phyloP scores from a whole-genome alignment of 1,140 invertebrate genomes.

The Zaprionus gabonicus region DNA sequence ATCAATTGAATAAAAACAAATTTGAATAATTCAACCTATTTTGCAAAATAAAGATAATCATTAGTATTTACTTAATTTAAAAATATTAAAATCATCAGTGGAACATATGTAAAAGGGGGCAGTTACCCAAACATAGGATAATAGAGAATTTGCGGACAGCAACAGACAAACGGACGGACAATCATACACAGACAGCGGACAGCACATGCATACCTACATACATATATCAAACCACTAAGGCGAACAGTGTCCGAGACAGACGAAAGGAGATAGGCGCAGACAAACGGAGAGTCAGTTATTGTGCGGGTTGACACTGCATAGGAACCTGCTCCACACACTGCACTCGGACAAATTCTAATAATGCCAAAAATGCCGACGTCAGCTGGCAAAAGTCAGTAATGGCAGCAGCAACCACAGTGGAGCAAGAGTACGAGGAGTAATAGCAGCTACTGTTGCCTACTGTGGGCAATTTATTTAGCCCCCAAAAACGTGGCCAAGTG shows the following conservation, averaged over 20 bases:
- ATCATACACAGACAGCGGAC: slow-evolving; percentile 14
- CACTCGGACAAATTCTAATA: slow-evolving; percentile 60
- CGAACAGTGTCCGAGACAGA: slow-evolving; percentile 31
- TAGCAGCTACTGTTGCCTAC: slow-evolving; percentile 25
- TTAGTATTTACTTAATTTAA: too few species aligned
- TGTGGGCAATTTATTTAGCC: slow-evolving; percentile 58
- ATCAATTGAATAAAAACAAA: too few species aligned
- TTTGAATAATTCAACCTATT: too few species aligned
- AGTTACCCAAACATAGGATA: slow-evolving; percentile 1
- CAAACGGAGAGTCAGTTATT: slow-evolving; percentile 18
- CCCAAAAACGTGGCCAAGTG: slow-evolving; percentile 55
- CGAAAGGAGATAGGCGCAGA: neutral
- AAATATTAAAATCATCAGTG: too few species aligned
- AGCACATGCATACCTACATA: neutral
- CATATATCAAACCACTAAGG: slow-evolving; percentile 26
- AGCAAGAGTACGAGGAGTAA: neutral
- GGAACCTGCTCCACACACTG: slow-evolving; percentile 36
- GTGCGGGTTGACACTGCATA: slow-evolving; percentile 19
- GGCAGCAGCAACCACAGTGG: slow-evolving; percentile 23
- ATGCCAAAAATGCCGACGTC: slow-evolving; percentile 60
- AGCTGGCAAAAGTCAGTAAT: slow-evolving; percentile 21
- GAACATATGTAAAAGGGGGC: neutral
- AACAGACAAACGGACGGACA: slow-evolving; percentile 22
- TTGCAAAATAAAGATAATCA: too few species aligned
- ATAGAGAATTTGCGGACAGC: neutral